Evolutionary conservation across 1,140 invertebrate genomes (phyloP), one percentile per base, ranked within the genome.

Genomic region (Drosophila elegans): DNA sequence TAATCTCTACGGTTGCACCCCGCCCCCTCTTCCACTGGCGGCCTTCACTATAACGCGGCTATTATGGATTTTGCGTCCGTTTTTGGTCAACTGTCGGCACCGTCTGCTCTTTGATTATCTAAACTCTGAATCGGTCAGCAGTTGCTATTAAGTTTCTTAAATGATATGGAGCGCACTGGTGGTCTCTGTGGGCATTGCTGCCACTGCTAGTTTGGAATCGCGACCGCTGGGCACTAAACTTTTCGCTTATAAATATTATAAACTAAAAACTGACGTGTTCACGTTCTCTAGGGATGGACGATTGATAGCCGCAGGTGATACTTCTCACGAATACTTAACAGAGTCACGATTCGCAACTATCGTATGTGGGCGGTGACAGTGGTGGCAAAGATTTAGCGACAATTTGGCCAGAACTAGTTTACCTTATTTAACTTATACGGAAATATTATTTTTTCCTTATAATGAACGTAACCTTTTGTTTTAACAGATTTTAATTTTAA

Each of bases 261-360:
- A 82, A 78, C 74, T 66, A 67, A 76, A 54, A 69, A 83, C 83
- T 86, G 83, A 86, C 83, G 83, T 86, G 83, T 71, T 86, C 52
- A 69, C 64, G 67, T 57, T 57, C 63, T 21, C 16, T 44, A 62
- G 60, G 11, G 60, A 62, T 57, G 59, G 27, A 34, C 34, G 25
- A 61, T 9, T 11, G 39, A 12, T 29, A 2, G 32, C 52, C 60
- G 53, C 54, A 62, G 53, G 60, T 62, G 38, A 42, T 9, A 48
- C 45, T 27, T 21, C 36, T 41, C 59, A 55, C 57, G 2, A 11
- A 10, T 57, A 7, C 4, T 29, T 10, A 11, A 16, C 5, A 12
- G 6, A 16, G 29, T 49, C 48, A 49, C 48, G 48, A 56, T 13
- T n/a, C 25, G 11, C 59, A 59, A 13, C 53, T 62, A 62, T 62